These are phyloP conservation scores for Drosophila eohydei DNA, from an alignment of 2,888 invertebrate genomes.

Conservation along the genomic window DNA sequence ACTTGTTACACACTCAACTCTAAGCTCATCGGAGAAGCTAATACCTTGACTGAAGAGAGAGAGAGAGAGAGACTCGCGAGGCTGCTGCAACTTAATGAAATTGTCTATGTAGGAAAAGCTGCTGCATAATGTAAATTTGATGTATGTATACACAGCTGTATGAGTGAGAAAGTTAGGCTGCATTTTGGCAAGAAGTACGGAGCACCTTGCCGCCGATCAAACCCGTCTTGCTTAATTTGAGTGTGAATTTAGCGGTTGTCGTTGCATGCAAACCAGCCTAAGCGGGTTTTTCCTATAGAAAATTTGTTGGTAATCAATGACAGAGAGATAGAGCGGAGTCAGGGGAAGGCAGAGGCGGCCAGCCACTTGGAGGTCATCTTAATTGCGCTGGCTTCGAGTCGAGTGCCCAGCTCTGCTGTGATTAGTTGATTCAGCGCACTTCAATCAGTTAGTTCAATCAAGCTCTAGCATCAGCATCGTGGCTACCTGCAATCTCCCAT, in stretches of 20 bases:
- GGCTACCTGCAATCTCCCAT: not conserved
- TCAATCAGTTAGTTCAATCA: constrained; percentile 25
- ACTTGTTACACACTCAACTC: too few species aligned
- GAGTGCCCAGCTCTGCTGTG: constrained; percentile 7
- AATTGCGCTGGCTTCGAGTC: constrained; percentile 4
- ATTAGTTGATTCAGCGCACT: constrained; percentile 49
- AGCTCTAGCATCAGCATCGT: constrained; percentile 2
- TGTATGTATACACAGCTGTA: too few species aligned
- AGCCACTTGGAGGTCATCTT: constrained; percentile 19
- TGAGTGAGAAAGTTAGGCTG: too few species aligned
- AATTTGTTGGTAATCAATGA: constrained; percentile 17
- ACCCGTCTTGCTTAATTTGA: not conserved
- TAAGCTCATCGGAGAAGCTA: too few species aligned
- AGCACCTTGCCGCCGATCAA: not conserved
- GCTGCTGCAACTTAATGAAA: too few species aligned
- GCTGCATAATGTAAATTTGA: too few species aligned
- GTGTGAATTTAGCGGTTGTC: not conserved
- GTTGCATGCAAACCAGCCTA: not conserved
- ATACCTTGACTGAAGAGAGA: too few species aligned
- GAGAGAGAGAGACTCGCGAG: too few species aligned
- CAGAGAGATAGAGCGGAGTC: not conserved
- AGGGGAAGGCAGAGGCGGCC: not conserved
- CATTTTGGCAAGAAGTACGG: too few species aligned
- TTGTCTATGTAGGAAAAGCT: too few species aligned
- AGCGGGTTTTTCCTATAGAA: constrained; percentile 5